Conservation (phyloP, 2,888 invertebrate species). For the Encarsia formosa region DNA sequence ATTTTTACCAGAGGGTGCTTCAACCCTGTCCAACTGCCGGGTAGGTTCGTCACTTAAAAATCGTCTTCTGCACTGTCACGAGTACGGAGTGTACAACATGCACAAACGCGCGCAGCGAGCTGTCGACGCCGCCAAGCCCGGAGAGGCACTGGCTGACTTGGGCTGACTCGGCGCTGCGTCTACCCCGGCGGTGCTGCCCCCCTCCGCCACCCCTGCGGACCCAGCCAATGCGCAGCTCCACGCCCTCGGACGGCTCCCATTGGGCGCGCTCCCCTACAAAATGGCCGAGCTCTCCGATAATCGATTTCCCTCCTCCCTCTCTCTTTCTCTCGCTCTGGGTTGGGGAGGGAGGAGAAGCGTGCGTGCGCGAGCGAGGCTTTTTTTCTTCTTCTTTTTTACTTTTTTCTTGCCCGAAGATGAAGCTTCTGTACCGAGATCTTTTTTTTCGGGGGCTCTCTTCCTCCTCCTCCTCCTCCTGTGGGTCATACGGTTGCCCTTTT, state of each 20-base stretch:
- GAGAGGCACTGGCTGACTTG: constrained; percentile 44
- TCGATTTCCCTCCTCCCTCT: constrained; percentile 46
- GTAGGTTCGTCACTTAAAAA: no score
- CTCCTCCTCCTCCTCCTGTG: background rate
- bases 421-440: background rate
- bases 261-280: constrained; percentile 45
- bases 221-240: constrained; percentile 36
- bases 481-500: no score
- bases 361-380: background rate
- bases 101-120: constrained; percentile 17
- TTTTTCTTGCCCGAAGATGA: background rate
- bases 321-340: background rate
- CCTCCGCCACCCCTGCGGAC: no score
- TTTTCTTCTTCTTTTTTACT: background rate
- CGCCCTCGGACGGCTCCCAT: constrained; percentile 37
- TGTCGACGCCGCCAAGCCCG: constrained; percentile 45
- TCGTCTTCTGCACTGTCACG: background rate
- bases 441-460: background rate
- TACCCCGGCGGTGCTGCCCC: constrained; percentile 30
- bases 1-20: no score
- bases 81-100: background rate
- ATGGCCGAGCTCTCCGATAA: constrained; percentile 45
- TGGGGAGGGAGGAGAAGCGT: background rate
- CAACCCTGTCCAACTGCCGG: no score
- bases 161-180: background rate